phyloP scores from a whole-genome alignment of 2,797 vertebrate species.

The Ceryle rudis region DNA sequence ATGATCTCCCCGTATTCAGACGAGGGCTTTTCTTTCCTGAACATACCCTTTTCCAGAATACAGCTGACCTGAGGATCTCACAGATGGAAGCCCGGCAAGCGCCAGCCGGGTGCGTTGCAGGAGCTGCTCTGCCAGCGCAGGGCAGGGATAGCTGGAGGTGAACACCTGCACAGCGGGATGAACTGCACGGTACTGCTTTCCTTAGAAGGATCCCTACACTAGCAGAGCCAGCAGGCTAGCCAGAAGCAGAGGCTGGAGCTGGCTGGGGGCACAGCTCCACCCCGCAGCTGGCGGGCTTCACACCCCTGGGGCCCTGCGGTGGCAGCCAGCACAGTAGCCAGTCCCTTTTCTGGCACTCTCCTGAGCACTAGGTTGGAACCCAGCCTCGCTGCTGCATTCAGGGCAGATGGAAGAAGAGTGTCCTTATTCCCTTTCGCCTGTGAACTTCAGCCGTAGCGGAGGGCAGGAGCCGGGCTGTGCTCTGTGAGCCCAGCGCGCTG shows the following conservation, averaged over 20 bases:
- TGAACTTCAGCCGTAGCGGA: neutral
- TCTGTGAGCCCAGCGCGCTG: neutral
- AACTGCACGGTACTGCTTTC: slow-evolving; percentile 31
- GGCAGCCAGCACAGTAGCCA: slow-evolving; percentile 73
- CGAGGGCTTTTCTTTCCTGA: neutral
- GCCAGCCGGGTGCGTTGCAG: neutral
- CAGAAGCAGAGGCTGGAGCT: slow-evolving; percentile 64
- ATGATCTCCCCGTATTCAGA: neutral
- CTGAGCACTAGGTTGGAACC: slow-evolving; percentile 66
- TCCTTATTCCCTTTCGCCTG: slow-evolving; percentile 41
- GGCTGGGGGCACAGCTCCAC: slow-evolving; percentile 68
- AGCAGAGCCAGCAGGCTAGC: slow-evolving; percentile 35
- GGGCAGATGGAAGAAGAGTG: slow-evolving; percentile 69
- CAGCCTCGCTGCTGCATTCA: slow-evolving; percentile 53
- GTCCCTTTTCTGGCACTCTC: slow-evolving; percentile 72
- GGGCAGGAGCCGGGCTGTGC: slow-evolving; percentile 12
- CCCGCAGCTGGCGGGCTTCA: slow-evolving; percentile 66
- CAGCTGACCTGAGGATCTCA: neutral
- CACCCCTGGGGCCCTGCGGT: slow-evolving; percentile 64
- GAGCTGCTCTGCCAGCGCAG: slow-evolving; percentile 6
- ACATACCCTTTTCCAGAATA: neutral
- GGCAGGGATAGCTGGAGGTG: slow-evolving; percentile 24
- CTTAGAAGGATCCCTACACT: neutral
- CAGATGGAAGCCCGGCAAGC: neutral
- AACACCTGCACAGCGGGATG: slow-evolving; percentile 28